These are phyloP conservation scores for Adelphocoris suturalis DNA, from an alignment of 2,888 invertebrate species.

Conservation along the genomic window DNA sequence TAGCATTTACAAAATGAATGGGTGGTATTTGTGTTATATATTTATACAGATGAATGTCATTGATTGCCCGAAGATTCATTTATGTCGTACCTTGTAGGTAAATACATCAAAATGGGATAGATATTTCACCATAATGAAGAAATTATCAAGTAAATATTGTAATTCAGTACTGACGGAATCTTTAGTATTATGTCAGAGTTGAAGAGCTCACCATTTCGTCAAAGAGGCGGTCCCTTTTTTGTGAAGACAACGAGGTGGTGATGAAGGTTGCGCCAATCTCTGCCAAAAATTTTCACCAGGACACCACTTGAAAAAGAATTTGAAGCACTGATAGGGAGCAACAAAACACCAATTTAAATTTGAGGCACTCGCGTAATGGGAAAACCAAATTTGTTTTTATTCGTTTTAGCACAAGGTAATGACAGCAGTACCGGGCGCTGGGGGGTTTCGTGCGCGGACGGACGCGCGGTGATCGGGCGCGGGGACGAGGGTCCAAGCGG, in stretches of 20 bases:
- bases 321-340: not conserved
- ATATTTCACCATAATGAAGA: not conserved
- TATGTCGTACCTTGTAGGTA: no score
- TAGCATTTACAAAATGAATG: no score
- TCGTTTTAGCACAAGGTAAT: not conserved
- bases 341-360: not conserved
- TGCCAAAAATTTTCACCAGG: not conserved
- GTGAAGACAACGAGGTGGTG: not conserved
- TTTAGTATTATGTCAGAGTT: not conserved
- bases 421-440: not conserved
- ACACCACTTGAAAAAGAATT: not conserved
- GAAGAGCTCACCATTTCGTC: slow-evolving; percentile 12
- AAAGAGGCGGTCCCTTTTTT: not conserved
- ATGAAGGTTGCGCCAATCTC: not conserved
- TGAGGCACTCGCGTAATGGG: not conserved
- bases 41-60: not conserved
- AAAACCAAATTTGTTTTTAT: not conserved
- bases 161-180: not conserved
- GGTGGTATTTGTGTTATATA: no score
- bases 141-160: no score
- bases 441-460: not conserved
- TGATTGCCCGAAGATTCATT: not conserved
- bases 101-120: not conserved
- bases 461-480: not conserved
- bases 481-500: not conserved